phyloP scores from a whole-genome alignment of 2,888 invertebrate genomes.

The Apamea monoglypha region DNA sequence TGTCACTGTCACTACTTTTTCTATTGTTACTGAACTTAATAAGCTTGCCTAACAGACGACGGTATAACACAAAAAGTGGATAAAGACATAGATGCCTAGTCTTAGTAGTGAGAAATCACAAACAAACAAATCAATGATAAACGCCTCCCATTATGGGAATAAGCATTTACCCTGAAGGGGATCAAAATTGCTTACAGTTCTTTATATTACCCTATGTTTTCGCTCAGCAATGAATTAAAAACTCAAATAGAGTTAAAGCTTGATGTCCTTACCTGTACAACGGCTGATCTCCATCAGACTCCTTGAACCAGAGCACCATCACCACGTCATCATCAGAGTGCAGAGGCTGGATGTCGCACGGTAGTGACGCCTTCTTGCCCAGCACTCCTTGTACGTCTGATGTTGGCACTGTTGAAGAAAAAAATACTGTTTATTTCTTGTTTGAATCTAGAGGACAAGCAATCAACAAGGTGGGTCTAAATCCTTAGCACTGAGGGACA shows the following conservation, averaged over 20 bases:
- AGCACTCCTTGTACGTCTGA: constrained; percentile 95
- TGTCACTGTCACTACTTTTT: too few relatives aligned
- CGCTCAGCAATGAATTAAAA: too few relatives aligned
- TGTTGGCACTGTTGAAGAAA: constrained; percentile 92
- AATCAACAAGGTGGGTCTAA: not conserved
- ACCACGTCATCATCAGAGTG: constrained; percentile 95
- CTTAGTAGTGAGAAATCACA: not conserved
- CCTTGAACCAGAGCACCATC: constrained; percentile 97
- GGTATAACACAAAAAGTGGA: not conserved
- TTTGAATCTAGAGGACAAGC: not conserved
- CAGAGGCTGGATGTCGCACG: constrained; percentile 95
- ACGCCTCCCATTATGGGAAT: too few relatives aligned
- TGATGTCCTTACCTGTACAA: constrained; percentile 92
- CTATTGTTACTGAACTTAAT: too few relatives aligned
- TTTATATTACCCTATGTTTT: not conserved
- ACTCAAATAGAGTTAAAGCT: not conserved
- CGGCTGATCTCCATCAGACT: constrained; percentile 95
- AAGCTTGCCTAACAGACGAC: too few relatives aligned
- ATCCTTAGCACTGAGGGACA: not conserved
- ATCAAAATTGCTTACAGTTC: not conserved
- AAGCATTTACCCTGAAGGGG: not conserved
- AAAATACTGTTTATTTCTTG: not conserved
- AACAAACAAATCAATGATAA: not conserved
- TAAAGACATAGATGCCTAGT: too few relatives aligned
- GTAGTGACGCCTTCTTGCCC: constrained; percentile 95